phyloP scores from a whole-genome alignment of 2,797 vertebrate species.

The Odontamblyopus lacepedii region DNA sequence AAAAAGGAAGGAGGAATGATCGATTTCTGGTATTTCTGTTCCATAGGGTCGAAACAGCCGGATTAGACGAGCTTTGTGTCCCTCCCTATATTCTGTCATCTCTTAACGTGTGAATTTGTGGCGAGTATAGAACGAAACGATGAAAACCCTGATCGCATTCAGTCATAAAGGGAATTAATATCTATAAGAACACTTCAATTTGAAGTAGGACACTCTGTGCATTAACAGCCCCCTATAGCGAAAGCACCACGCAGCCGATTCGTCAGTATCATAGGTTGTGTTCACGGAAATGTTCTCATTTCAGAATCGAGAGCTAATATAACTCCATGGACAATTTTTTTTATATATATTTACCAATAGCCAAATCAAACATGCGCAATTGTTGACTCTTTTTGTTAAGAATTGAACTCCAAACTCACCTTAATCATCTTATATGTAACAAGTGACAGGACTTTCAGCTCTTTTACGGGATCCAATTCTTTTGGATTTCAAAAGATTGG shows the following conservation, averaged over 20 bases:
- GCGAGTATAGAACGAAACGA: slow-evolving; percentile 45
- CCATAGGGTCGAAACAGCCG: neutral
- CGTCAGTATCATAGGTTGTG: neutral
- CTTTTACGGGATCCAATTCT: too few species aligned
- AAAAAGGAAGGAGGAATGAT: slow-evolving; percentile 69
- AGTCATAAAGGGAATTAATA: slow-evolving; percentile 65
- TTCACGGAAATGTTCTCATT: neutral
- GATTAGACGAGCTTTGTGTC: neutral
- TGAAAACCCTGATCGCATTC: slow-evolving; percentile 65
- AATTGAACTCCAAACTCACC: neutral
- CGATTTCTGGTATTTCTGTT: slow-evolving; percentile 72
- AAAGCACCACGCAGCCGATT: slow-evolving; percentile 38
- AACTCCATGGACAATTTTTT: neutral
- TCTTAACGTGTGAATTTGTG: slow-evolving; percentile 10
- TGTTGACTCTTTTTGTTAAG: neutral
- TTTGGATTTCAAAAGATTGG: too few species aligned
- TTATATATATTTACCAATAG: too few species aligned
- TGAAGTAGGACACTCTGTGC: slow-evolving; percentile 79
- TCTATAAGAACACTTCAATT: slow-evolving; percentile 84
- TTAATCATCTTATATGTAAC: neutral
- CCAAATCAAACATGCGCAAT: neutral
- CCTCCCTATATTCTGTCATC: neutral
- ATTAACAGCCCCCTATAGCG: slow-evolving; percentile 53
- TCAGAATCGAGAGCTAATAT: too few species aligned
- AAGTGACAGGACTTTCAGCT: too few species aligned